Percentiles rank a stretch among this genome's conserved stretches.
Conservation (phyloP, 2,888 invertebrate genomes). For the Uloborus plumipes region DNA sequence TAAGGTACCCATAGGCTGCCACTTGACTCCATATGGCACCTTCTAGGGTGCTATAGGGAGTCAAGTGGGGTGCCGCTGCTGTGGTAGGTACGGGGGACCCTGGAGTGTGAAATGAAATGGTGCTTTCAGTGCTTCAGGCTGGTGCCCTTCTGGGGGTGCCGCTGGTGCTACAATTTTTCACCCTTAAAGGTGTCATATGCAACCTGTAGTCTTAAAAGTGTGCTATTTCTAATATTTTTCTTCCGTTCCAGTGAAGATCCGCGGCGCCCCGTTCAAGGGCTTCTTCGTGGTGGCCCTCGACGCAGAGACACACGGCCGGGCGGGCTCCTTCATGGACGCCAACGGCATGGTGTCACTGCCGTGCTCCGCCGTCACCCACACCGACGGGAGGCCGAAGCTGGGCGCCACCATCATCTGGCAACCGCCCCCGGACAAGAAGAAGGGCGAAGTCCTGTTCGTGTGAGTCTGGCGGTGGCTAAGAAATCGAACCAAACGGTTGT, state of each 20-base stretch:
- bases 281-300: constrained; percentile 66
- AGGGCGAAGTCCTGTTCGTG: constrained; percentile 65
- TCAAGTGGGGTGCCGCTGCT: too few relatives aligned
- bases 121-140: too few relatives aligned
- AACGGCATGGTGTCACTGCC: constrained; percentile 62
- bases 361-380: constrained; percentile 65
- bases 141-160: too few relatives aligned
- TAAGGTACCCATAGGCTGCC: too few relatives aligned
- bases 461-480: constrained; percentile 31
- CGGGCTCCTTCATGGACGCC: constrained; percentile 61
- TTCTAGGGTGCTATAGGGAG: too few relatives aligned
- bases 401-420: constrained; percentile 65
- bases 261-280: constrained; percentile 65
- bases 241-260: constrained; percentile 64
- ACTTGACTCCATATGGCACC: too few relatives aligned
- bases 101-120: too few relatives aligned
- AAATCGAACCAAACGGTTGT: too few relatives aligned
- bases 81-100: too few relatives aligned
- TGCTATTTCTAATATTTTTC: not conserved
- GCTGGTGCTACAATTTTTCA: too few relatives aligned
- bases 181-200: too few relatives aligned
- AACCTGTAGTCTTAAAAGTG: too few relatives aligned
- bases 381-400: constrained; percentile 63
- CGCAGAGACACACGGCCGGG: constrained; percentile 60
- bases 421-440: constrained; percentile 56